Percentiles rank a stretch among this genome's conserved stretches.
phyloP scores from a whole-genome alignment of 2,797 vertebrate species.

The Euphonia xanthogaster region DNA sequence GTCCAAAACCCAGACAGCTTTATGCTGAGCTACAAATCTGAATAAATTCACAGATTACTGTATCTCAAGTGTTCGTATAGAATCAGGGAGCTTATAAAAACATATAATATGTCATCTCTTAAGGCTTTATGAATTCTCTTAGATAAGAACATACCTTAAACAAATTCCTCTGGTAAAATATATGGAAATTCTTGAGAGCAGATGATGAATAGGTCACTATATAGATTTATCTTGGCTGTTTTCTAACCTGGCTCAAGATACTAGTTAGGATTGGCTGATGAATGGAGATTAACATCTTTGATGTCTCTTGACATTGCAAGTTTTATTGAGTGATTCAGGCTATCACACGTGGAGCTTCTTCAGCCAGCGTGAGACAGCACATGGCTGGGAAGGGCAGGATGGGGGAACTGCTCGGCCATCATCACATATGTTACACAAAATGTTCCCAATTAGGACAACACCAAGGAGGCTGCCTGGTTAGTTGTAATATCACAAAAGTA shows the following conservation, averaged over 20 bases:
- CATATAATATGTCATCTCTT: constrained; percentile 17
- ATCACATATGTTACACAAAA: rapidly evolving
- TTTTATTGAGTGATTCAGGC: neutral
- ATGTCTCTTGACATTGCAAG: neutral
- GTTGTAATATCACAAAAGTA: neutral
- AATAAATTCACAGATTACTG: constrained; percentile 1
- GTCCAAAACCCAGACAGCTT: constrained; percentile 56
- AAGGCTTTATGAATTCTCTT: neutral
- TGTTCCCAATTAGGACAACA: neutral
- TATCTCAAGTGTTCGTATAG: constrained; percentile 17
- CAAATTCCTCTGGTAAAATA: constrained; percentile 25
- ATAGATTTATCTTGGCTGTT: neutral
- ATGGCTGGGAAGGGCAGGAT: neutral
- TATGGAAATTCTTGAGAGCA: neutral
- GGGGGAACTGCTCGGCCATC: neutral
- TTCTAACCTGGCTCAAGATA: neutral
- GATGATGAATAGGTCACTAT: neutral
- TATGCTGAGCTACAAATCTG: constrained; percentile 28
- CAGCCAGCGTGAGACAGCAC: neutral
- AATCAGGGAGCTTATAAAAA: constrained; percentile 24
- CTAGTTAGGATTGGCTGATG: neutral
- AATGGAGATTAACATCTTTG: neutral
- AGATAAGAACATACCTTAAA: constrained; percentile 45
- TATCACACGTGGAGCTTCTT: neutral
- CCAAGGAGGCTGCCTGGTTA: neutral